Conservation (phyloP, 2,888 invertebrate species). For the Harmothoe impar region DNA sequence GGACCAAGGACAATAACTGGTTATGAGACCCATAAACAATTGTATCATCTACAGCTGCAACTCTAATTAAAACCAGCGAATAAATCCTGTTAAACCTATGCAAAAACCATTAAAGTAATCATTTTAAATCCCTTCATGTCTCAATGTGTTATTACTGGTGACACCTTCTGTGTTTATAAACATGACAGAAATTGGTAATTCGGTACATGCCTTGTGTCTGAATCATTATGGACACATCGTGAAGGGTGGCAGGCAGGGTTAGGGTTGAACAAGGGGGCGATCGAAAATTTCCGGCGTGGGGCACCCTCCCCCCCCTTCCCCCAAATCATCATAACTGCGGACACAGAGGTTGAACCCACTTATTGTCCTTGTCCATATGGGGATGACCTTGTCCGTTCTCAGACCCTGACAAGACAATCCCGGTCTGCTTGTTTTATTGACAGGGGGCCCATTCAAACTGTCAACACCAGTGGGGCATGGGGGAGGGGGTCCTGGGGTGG, state of each 20-base stretch:
- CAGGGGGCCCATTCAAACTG: not conserved
- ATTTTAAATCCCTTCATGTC: too few relatives aligned
- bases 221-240: not conserved
- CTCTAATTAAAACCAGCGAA: too few relatives aligned
- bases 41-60: too few relatives aligned
- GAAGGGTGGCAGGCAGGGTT: not conserved
- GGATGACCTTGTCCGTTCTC: constrained; percentile 18
- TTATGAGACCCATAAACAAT: too few relatives aligned
- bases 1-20: too few relatives aligned
- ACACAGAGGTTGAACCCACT: not conserved
- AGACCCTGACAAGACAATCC: constrained; percentile 7
- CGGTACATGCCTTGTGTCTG: not conserved
- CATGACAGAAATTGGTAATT: too few relatives aligned
- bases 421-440: constrained; percentile 21
- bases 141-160: too few relatives aligned
- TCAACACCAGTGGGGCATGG: not conserved
- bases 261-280: not conserved
- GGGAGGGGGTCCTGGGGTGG: too few relatives aligned
- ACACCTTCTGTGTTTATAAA: too few relatives aligned
- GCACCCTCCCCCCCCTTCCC: not conserved
- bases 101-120: too few relatives aligned
- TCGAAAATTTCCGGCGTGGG: constrained; percentile 31
- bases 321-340: not conserved
- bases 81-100: too few relatives aligned
- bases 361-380: constrained; percentile 40